Percentiles rank a stretch among this genome's conserved stretches.
Evolutionary conservation across 2,113 vertebrate genomes (phyloP).

Genomic region (Ovis canadensis): DNA sequence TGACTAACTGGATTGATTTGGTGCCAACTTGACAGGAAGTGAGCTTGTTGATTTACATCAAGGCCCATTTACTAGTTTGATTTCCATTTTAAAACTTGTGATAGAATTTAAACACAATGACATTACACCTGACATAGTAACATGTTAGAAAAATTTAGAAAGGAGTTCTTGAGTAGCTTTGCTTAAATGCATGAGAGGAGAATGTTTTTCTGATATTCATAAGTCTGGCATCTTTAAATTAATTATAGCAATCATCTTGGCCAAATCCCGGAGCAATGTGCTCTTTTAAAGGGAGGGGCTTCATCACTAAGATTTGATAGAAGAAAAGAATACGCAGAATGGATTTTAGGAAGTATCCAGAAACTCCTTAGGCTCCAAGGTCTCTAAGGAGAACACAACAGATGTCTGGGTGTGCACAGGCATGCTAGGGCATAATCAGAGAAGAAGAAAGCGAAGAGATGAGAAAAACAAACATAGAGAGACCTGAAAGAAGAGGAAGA

Average conservation of each 20-base stretch:
- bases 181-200: not conserved
- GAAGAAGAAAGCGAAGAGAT: not conserved
- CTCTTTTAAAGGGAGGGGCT: not conserved
- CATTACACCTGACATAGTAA: not conserved
- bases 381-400: not conserved
- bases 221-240: not conserved
- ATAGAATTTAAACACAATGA: conserved; percentile 7
- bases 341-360: not conserved
- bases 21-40: not conserved
- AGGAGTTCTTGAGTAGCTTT: not conserved
- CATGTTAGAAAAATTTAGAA: not conserved
- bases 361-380: not conserved
- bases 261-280: not conserved
- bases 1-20: conserved; percentile 3
- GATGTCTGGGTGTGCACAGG: not conserved
- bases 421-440: not conserved
- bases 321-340: not conserved
- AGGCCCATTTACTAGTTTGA: not conserved
- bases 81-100: conserved; percentile 19
- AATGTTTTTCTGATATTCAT: not conserved
- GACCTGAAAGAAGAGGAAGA: not conserved
- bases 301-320: conserved; percentile 10
- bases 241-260: not conserved
- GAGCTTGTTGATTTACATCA: not conserved
- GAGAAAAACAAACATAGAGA: not conserved